Base-by-base conservation (phyloP, 1,140 invertebrate genomes). In the Drosophila kepulauana region DNA sequence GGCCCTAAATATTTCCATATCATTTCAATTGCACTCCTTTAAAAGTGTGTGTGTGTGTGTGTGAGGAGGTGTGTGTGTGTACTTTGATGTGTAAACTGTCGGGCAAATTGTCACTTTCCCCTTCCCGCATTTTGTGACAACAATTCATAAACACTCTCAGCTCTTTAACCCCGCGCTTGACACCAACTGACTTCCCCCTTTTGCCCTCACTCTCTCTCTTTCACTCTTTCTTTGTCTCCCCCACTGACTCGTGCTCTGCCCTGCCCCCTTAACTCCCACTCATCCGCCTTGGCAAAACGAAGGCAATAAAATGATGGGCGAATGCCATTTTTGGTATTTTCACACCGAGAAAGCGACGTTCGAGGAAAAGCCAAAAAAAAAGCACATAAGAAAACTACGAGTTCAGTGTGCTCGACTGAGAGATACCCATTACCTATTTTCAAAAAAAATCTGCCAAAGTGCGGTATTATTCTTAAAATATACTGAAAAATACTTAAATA, bases 231-330 rank as follows among this genome's bases (percentile, higher is more conserved):
- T 46, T 4, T 25, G 6, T 35, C 35, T 7, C 11, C 8, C 52
- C 62, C 52, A 41, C 28, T 11, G 30, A 1, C 15, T 38, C 13
- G 0, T 16, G 20, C 30, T 33, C 30, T 7, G 30, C 5, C 30
- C 7, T 33, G 5, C 30, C 5, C 30, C 30, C 30, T 33, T 33
- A 6, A 7, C 30, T 33, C 30, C 11, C 16, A 33, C 15, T 43
- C 43, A 38, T 25, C 13, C 15, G 57, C 10, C 20, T 25, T 25
- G 20, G 20, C 20, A 25, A 25, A 25, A 25, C 59, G 79, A 82
- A 86, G 68, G 77, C 82, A 74, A 87, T 87, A 88, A 87, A 87
- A 88, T 88, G 77, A 82, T 82, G 80, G 77, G 66, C 77, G 77
- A 54, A 80, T 88, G 68, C 80, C 80, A 82, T 84, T 82, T 88